These are phyloP conservation scores for Macropis europaea DNA, from an alignment of 2,888 invertebrate genomes.

Conservation along the genomic window DNA sequence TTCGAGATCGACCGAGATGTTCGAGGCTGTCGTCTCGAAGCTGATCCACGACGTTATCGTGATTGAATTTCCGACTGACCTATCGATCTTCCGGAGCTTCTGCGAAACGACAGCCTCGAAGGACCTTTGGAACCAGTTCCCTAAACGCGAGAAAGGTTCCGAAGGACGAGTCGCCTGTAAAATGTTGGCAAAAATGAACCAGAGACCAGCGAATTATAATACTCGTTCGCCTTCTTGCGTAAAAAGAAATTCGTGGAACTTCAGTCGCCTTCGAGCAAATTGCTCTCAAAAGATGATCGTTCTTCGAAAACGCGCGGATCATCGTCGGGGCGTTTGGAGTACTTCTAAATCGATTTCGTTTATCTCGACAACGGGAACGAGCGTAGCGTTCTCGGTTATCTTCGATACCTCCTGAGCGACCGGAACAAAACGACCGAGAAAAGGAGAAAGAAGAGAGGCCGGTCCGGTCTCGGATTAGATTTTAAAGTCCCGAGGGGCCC, in stretches of 20 bases:
- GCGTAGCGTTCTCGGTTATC: background rate
- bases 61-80: constrained; percentile 51
- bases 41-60: constrained; percentile 52
- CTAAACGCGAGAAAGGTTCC: constrained; percentile 56
- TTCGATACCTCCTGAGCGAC: background rate
- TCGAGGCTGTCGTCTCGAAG: constrained; percentile 43
- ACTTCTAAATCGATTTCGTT: background rate
- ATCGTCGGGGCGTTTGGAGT: background rate
- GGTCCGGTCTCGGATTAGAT: constrained; percentile 27
- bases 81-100: constrained; percentile 59
- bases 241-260: constrained; percentile 1
- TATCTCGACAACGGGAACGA: background rate
- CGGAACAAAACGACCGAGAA: background rate
- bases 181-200: constrained; percentile 38
- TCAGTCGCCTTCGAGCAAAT: background rate
- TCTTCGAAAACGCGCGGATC: background rate
- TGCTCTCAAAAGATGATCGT: background rate
- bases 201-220: constrained; percentile 55
- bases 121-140: constrained; percentile 62
- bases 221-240: constrained; percentile 38
- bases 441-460: background rate
- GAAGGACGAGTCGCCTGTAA: constrained; percentile 46
- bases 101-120: constrained; percentile 57
- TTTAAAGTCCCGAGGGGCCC: constrained; percentile 23
- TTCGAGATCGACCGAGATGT: constrained; percentile 11